Percentiles rank a stretch among this genome's conserved stretches.
Evolutionary conservation across 2,888 invertebrate genomes (phyloP).

Genomic region (Xanthia icteritia): DNA sequence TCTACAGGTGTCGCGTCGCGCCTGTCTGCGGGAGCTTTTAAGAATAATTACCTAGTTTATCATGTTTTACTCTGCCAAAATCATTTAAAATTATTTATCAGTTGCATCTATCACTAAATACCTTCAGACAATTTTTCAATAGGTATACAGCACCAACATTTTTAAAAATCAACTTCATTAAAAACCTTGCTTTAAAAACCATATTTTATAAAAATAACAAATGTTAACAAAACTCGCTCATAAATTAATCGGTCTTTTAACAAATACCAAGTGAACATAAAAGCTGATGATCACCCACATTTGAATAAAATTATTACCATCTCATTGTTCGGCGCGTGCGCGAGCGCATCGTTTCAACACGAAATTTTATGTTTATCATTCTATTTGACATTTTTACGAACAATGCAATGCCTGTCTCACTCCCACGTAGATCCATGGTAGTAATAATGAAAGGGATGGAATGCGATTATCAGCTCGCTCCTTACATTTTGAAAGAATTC

Average conservation of each 20-base stretch:
- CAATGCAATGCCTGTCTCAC: constrained; percentile 80
- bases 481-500: constrained; percentile 80
- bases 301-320: constrained; percentile 84
- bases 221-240: constrained; percentile 71
- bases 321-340: constrained; percentile 82
- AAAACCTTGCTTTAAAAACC: constrained; percentile 18
- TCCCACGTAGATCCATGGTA: constrained; percentile 71
- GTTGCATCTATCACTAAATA: background rate
- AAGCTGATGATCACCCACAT: constrained; percentile 77
- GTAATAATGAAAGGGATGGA: constrained; percentile 77
- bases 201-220: constrained; percentile 65
- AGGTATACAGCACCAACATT: background rate
- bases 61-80: too few species aligned
- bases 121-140: background rate
- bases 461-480: constrained; percentile 79
- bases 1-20: too few species aligned
- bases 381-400: constrained; percentile 89
- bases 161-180: constrained; percentile 29
- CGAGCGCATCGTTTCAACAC: constrained; percentile 82
- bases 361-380: constrained; percentile 89
- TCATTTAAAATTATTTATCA: too few species aligned
- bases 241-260: constrained; percentile 77
- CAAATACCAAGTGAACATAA: constrained; percentile 74
- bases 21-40: too few species aligned
- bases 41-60: too few species aligned